phyloP scores from a whole-genome alignment of 2,888 invertebrate species.

The Cabera pusaria region DNA sequence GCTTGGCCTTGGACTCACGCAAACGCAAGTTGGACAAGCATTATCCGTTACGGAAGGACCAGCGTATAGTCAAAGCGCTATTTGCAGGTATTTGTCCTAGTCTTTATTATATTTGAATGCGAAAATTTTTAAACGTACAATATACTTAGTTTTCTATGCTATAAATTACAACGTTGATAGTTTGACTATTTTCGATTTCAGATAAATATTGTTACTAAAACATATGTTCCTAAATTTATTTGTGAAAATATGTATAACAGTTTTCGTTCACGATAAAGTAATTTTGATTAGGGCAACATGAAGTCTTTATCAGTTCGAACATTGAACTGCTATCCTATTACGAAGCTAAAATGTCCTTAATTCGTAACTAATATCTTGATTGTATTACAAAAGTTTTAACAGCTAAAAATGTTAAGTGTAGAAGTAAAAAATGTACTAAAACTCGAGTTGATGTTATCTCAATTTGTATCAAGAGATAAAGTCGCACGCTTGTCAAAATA shows the following conservation, averaged over 20 bases:
- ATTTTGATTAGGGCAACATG: too few relatives aligned
- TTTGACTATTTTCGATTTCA: constrained; percentile 8
- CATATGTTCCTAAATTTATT: too few relatives aligned
- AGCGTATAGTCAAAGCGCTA: constrained; percentile 99
- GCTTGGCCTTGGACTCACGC: constrained; percentile 96
- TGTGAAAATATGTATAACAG: too few relatives aligned
- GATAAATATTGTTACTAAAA: not conserved
- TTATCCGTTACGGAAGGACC: constrained; percentile 98
- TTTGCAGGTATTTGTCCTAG: constrained; percentile 91
- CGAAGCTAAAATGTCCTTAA: too few relatives aligned
- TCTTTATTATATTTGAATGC: not conserved
- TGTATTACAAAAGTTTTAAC: constrained; percentile 6
- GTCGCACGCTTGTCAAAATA: constrained; percentile 72
- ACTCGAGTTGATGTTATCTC: constrained; percentile 29
- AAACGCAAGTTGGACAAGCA: constrained; percentile 99
- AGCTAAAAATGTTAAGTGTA: constrained; percentile 5
- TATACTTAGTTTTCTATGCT: not conserved
- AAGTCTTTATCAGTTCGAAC: too few relatives aligned
- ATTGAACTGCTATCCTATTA: too few relatives aligned
- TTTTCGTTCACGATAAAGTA: too few relatives aligned
- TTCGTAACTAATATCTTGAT: constrained; percentile 3
- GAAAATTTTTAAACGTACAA: constrained; percentile 5
- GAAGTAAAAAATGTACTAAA: constrained; percentile 10
- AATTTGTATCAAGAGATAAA: constrained; percentile 52
- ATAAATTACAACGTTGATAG: too few relatives aligned